Evolutionary conservation across 2,797 vertebrate species (phyloP).

Genomic region (Calcarius lapponicus): DNA sequence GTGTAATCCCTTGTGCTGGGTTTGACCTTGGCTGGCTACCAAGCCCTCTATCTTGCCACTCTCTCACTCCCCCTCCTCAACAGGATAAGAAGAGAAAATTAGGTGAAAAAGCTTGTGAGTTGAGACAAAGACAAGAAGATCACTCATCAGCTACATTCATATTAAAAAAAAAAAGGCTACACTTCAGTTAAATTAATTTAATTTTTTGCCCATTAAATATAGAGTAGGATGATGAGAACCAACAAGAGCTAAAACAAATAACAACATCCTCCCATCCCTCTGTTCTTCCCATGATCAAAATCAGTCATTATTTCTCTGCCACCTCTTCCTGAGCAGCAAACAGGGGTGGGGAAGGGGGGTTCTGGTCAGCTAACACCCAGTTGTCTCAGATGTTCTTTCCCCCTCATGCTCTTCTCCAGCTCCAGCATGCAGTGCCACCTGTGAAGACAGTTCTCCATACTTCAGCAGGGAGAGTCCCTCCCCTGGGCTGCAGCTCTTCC

Average conservation of each 20-base stretch:
- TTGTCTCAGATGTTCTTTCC: neutral
- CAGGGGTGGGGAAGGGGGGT: accelerated
- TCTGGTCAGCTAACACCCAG: neutral
- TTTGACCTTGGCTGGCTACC: neutral
- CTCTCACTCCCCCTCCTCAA: neutral
- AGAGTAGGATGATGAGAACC: neutral
- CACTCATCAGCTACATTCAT: neutral
- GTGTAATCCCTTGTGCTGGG: neutral
- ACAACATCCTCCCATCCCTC: accelerated
- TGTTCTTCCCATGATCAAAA: neutral
- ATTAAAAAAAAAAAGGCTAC: neutral
- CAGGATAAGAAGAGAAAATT: neutral
- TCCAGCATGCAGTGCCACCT: neutral
- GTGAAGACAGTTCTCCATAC: neutral
- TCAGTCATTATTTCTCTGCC: accelerated
- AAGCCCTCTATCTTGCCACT: neutral
- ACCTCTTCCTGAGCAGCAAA: accelerated
- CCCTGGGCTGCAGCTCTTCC: neutral
- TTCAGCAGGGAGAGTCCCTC: neutral
- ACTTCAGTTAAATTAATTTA: neutral
- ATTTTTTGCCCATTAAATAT: neutral
- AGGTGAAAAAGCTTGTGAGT: neutral
- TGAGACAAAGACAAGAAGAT: neutral
- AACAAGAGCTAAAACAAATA: neutral
- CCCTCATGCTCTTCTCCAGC: neutral